Base-by-base conservation (phyloP, 1,140 invertebrate genomes). In the Sitophilus oryzae region DNA sequence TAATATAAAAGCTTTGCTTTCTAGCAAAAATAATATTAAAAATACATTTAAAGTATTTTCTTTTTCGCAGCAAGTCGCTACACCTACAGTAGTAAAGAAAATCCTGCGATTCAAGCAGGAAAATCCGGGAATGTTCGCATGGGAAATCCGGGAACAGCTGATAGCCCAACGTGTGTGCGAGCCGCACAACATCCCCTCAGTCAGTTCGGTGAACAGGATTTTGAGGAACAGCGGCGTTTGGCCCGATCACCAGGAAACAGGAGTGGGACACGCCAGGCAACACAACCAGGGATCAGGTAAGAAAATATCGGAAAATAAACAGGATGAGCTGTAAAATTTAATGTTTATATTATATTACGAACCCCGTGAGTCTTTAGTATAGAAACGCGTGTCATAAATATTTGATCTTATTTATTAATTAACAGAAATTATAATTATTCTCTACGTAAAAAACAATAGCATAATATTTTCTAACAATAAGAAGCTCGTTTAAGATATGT, bases 131-230 rank as follows among this genome's bases (percentile, higher is more conserved):
- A 87, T 94, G 83, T 94, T 94, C 65, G 90, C 60, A 2, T 93
- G 90, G 89, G 92, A 94, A 75, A 94, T 95, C 43, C 78, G 91
- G 0, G 91, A 95, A 67, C 81, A 89, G 61, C 76, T 95, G 48
- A 81, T 91, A 11, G 80, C 84, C 10, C 89, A 92, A 65, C 80
- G 89, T 36, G 84, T 91, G 45, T 93, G 90, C 67, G 89, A 92
- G 70, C 85, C 86, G 0, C 84, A 86, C 67, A 85, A 85, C 40
- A 88, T 96, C 58, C 92, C 93, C 1, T 93, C 91, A 25, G 93
- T 96, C 35, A 93, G 91, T 50, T 95, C 92, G 8, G 94, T 96
- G 40, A 96, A 96, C 75, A 78, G 93, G 56, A 96, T 97, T 64
- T 80, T 96, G 22, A 79, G 93, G 42, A 93, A 94, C 70, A 87